phyloP scores from a whole-genome alignment of 2,888 invertebrate genomes.

The Tyria jacobaeae region DNA sequence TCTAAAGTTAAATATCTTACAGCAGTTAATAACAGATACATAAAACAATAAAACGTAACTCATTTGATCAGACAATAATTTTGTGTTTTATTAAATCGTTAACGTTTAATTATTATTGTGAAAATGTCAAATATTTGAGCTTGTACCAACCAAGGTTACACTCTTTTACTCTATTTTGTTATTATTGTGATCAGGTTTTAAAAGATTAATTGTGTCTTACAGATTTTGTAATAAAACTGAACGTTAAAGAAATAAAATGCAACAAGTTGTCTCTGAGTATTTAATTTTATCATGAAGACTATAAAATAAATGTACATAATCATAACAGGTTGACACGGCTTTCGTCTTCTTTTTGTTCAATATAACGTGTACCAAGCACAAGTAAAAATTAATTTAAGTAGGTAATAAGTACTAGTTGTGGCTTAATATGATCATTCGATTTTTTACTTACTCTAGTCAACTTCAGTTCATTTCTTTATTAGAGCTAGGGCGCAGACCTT shows the following conservation, averaged over 20 bases:
- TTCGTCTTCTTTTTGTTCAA: not conserved
- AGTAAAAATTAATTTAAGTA: not conserved
- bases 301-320: not conserved
- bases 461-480: too few species aligned
- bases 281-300: not conserved
- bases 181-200: slow-evolving; percentile 35
- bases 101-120: slow-evolving; percentile 26
- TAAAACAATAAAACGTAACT: slow-evolving; percentile 1
- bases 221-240: slow-evolving; percentile 31
- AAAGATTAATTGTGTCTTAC: slow-evolving; percentile 43
- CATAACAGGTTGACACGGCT: not conserved
- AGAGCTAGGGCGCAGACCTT: too few species aligned
- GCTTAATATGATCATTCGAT: too few species aligned
- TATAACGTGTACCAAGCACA: not conserved
- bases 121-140: slow-evolving; percentile 43
- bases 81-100: slow-evolving; percentile 3
- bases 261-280: not conserved
- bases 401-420: not conserved
- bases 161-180: slow-evolving; percentile 19
- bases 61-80: not conserved
- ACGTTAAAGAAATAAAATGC: slow-evolving; percentile 4
- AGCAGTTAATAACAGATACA: not conserved
- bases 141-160: slow-evolving; percentile 30
- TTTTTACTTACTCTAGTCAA: too few species aligned
- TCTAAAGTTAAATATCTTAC: not conserved